Evolutionary conservation across 2,888 invertebrate species (phyloP).

Genomic region (Octodonta nipae): DNA sequence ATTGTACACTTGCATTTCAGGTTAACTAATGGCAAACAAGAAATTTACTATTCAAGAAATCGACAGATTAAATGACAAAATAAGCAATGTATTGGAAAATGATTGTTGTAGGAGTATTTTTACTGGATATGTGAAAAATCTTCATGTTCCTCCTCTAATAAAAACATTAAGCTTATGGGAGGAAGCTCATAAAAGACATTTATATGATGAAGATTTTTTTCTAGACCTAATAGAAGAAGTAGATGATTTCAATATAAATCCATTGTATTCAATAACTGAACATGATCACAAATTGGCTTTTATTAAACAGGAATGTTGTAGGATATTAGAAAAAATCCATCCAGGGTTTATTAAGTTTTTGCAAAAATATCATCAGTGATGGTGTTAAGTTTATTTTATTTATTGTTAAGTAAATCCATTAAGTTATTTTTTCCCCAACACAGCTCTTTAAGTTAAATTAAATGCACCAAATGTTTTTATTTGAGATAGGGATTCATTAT

Average conservation of each 20-base stretch:
- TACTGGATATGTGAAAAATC: slow-evolving; percentile 9
- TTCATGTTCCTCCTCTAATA: slow-evolving; percentile 11
- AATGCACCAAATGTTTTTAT: too few species aligned
- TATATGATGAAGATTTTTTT: slow-evolving; percentile 18
- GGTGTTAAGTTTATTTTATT: too few species aligned
- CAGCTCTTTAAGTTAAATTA: too few species aligned
- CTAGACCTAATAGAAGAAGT: slow-evolving; percentile 21
- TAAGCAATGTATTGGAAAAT: slow-evolving; percentile 20
- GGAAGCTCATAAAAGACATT: slow-evolving; percentile 12
- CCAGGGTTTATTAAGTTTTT: slow-evolving; percentile 19
- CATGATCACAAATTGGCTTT: slow-evolving; percentile 18
- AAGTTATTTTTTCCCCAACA: too few species aligned
- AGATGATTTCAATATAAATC: slow-evolving; percentile 20
- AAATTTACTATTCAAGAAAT: slow-evolving; percentile 20
- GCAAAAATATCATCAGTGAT: not conserved
- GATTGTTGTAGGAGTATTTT: slow-evolving; percentile 10
- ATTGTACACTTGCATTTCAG: too few species aligned
- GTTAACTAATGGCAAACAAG: slow-evolving; percentile 14
- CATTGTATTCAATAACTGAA: slow-evolving; percentile 20
- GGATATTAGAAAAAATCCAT: slow-evolving; percentile 18
- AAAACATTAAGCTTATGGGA: slow-evolving; percentile 20
- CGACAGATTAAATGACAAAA: slow-evolving; percentile 20
- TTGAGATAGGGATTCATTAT: too few species aligned
- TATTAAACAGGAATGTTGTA: slow-evolving; percentile 23
- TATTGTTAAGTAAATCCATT: too few species aligned